A percentile compares a stretch with the other conserved stretches of the same genome.
These are phyloP conservation scores for Ceratina australensis DNA, from an alignment of 1,140 invertebrate species.

Conservation along the genomic window DNA sequence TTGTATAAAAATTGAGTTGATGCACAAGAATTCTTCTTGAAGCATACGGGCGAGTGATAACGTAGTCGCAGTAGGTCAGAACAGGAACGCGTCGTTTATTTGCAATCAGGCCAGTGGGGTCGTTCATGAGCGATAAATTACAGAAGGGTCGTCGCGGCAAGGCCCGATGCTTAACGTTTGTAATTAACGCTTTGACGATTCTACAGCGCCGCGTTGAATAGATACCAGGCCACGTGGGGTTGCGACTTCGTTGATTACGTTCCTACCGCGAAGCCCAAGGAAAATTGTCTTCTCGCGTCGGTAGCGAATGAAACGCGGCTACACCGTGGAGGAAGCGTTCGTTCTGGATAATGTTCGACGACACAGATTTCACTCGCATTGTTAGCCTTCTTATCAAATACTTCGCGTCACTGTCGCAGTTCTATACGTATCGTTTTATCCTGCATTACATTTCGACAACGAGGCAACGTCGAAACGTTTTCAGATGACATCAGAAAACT, in stretches of 20 bases:
- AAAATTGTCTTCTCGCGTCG: background rate
- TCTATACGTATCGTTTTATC: too few relatives aligned
- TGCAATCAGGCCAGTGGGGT: slow-evolving; percentile 13
- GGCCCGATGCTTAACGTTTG: slow-evolving; percentile 37
- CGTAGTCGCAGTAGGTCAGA: background rate
- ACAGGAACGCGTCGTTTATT: slow-evolving; percentile 9
- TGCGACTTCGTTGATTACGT: slow-evolving; percentile 27
- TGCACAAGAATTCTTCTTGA: too few relatives aligned
- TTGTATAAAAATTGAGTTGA: too few relatives aligned
- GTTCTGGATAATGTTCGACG: background rate
- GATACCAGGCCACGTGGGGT: slow-evolving; percentile 4
- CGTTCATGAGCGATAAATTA: slow-evolving; percentile 40
- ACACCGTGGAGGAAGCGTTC: background rate
- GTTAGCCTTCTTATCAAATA: background rate
- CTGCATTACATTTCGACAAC: too few relatives aligned
- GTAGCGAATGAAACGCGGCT: background rate
- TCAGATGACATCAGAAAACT: too few relatives aligned
- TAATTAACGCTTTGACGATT: slow-evolving; percentile 45
- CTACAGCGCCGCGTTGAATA: slow-evolving; percentile 11
- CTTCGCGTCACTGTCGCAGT: background rate
- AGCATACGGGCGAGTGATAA: too few relatives aligned
- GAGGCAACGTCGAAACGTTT: too few relatives aligned
- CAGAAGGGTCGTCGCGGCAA: background rate
- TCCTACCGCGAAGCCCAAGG: background rate
- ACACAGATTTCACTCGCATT: background rate